Percentiles rank a stretch among this genome's conserved stretches.
phyloP scores from a whole-genome alignment of 1,140 invertebrate genomes.

The Meloidogyne hapla region DNA sequence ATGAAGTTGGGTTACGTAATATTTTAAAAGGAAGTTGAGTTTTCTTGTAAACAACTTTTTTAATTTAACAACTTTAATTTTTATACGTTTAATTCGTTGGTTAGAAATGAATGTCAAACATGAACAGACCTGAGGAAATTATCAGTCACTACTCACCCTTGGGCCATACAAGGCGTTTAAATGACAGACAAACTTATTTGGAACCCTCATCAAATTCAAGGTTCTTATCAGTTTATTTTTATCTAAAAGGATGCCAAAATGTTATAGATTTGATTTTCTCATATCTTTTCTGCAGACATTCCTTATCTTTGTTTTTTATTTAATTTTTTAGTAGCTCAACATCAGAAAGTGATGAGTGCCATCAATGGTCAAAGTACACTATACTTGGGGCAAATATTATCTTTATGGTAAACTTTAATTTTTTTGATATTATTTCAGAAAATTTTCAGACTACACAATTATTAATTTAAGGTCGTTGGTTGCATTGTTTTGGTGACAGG shows the following conservation, averaged over 20 bases:
- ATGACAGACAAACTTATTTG: not conserved
- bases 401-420: slow-evolving; percentile 21
- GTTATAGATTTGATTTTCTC: no score
- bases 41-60: no score
- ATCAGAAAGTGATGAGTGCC: not conserved
- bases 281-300: not conserved
- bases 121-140: not conserved
- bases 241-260: no score
- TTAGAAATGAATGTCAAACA: not conserved
- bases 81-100: not conserved
- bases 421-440: slow-evolving; percentile 1
- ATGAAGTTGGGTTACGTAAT: no score
- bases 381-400: slow-evolving; percentile 26
- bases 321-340: slow-evolving; percentile 6
- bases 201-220: not conserved
- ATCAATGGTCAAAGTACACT: slow-evolving; percentile 26
- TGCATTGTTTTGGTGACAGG: slow-evolving; percentile 49
- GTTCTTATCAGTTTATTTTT: slow-evolving; percentile 2
- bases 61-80: no score
- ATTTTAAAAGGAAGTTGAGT: no score
- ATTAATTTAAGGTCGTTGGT: slow-evolving; percentile 55
- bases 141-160: not conserved
- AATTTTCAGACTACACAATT: not conserved
- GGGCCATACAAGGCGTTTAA: not conserved
- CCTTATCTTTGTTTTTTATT: not conserved